Base-by-base conservation (phyloP, 2,113 vertebrate species). In the Apteryx mantelli region DNA sequence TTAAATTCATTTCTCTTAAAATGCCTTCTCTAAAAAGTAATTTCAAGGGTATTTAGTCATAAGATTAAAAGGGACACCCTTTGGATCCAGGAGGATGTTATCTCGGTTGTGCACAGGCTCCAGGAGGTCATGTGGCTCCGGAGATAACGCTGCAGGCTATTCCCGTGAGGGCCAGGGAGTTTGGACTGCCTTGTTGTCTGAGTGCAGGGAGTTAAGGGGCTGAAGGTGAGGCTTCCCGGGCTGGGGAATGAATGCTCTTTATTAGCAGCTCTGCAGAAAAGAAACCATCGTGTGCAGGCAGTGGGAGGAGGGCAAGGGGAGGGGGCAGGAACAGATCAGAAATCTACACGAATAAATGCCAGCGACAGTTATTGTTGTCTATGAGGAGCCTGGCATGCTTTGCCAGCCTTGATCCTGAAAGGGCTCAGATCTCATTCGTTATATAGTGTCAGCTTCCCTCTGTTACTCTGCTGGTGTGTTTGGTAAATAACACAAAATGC, bases 71-170 rank as follows among this genome's bases (percentile, higher is more conserved):
- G 53, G 38, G 24, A 10, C 58, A 53, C 32, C 69, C 81, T 61
- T 75, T 56, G 68, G 87, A 81, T 82, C 63, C 64, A 17, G 58
- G 42, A 88, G 91, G 91, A 65, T 89, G 86, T 97, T 97, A 98
- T 97, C 97, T 97, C n/a, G 6, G 26, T 90, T 55, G 61, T 85
- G 76, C 97, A 98, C 69, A n/a, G 78, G 56, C 70, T 93, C 82
- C 34, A 53, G 66, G 73, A 95, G 70, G 71, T 80, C 82, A 66
- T 77, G 58, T 96, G 96, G 91, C 95, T 91, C 69, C 4, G 90
- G 82, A 97, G 97, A 98, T 98, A 97, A 97, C 64, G 69, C 65
- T 34, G 30, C 84, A 70, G 74, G 88, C 90, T 87, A 2, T 77
- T 97, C 91, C 91, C 93, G 13, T 0, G 26, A 26, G 93, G 66